Conservation (phyloP, 1,140 invertebrate species). For the Euura lappo region DNA sequence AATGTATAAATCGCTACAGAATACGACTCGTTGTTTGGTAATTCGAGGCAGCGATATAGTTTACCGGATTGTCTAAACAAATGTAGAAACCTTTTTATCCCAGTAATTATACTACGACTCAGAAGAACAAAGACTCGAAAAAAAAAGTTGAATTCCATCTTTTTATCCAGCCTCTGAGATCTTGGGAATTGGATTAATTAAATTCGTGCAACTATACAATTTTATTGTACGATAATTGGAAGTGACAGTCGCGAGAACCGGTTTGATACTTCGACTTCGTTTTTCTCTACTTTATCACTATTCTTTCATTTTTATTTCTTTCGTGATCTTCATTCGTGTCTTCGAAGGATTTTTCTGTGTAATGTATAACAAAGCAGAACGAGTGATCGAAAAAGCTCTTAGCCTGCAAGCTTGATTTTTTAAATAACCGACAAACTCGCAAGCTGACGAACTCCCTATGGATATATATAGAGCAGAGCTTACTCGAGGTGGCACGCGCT, state of each 20-base stretch:
- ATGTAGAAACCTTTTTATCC: neutral
- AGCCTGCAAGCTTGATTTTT: neutral
- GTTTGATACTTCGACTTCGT: neutral
- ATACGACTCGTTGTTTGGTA: neutral
- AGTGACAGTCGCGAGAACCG: neutral
- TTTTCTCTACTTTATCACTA: neutral
- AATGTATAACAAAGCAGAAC: neutral
- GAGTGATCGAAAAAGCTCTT: neutral
- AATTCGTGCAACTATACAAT: neutral
- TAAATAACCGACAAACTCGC: constrained; percentile 6
- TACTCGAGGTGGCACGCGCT: constrained; percentile 29
- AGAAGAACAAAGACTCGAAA: neutral
- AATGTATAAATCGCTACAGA: neutral
- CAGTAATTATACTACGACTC: neutral
- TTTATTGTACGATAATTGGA: neutral
- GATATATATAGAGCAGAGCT: constrained; percentile 25
- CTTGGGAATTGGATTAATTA: neutral
- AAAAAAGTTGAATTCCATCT: neutral
- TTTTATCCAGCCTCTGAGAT: too few relatives aligned
- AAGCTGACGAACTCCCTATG: constrained; percentile 11
- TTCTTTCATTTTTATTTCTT: neutral
- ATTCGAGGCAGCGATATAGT: neutral
- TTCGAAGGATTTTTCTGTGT: neutral
- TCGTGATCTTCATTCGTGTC: neutral
- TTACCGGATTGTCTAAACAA: neutral